Conservation (phyloP, 2,888 invertebrate species). For the Trichacis sp. region DNA sequence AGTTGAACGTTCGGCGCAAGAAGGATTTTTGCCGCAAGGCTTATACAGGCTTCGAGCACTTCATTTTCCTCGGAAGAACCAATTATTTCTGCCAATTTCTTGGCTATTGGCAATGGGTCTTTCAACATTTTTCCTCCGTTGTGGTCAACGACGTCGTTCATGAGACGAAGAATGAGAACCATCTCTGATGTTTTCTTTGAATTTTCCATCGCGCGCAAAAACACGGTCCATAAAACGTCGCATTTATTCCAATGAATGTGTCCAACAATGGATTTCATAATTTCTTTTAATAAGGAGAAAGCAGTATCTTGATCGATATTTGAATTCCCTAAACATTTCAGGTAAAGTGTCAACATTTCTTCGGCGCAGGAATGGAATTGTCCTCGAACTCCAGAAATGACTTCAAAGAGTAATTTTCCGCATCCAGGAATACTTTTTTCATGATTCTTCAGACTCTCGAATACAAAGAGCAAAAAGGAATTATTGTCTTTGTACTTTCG, state of each 20-base stretch:
- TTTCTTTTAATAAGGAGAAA: conserved; percentile 76
- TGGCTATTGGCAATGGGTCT: conserved; percentile 74
- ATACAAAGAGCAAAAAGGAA: conserved; percentile 78
- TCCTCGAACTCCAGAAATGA: conserved; percentile 83
- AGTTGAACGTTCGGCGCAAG: conserved; percentile 74
- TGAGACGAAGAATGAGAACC: conserved; percentile 57
- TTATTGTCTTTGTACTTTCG: conserved; percentile 87
- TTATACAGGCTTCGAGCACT: conserved; percentile 48
- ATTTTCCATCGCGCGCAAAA: conserved; percentile 65
- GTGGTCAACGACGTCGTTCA: conserved; percentile 74
- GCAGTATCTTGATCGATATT: conserved; percentile 70
- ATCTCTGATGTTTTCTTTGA: conserved; percentile 32
- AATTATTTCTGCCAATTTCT: conserved; percentile 67
- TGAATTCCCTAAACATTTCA: conserved; percentile 74
- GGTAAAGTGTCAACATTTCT: conserved; percentile 76
- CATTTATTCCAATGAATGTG: conserved; percentile 76
- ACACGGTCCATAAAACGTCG: conserved; percentile 76
- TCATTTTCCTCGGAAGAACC: conserved; percentile 45
- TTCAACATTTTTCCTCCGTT: conserved; percentile 76
- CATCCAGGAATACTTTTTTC: conserved; percentile 82
- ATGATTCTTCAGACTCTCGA: conserved; percentile 76
- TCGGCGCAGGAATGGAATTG: conserved; percentile 89
- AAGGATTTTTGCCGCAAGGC: conserved; percentile 54
- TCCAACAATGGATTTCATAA: conserved; percentile 75
- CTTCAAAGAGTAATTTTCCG: conserved; percentile 89